These are phyloP conservation scores for Cebus imitator DNA, from an alignment of 2,113 vertebrate genomes.

Conservation along the genomic window DNA sequence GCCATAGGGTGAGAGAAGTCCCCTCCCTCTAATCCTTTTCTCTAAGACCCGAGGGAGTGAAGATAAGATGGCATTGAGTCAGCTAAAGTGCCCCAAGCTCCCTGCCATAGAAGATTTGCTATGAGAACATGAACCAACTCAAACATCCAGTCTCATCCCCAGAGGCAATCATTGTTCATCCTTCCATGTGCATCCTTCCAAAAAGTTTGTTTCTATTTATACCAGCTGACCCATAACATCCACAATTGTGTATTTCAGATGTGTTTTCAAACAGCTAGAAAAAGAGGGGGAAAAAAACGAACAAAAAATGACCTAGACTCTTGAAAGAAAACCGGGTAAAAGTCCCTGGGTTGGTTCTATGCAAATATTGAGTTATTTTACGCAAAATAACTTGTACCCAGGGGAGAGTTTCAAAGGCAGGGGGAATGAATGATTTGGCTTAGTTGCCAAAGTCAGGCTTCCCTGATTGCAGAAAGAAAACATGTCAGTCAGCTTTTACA, in stretches of 20 bases:
- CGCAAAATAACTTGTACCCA: background rate
- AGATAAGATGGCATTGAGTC: background rate
- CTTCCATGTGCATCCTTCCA: background rate
- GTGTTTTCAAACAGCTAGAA: background rate
- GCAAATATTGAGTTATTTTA: background rate
- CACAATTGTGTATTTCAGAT: background rate
- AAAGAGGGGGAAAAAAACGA: no score
- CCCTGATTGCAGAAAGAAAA: conserved; percentile 40
- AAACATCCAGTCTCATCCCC: background rate
- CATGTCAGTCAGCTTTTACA: conserved; percentile 1
- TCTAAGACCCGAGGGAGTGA: background rate
- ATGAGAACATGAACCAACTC: background rate
- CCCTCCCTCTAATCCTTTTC: background rate
- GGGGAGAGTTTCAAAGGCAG: background rate
- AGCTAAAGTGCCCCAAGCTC: background rate
- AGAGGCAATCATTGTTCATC: background rate
- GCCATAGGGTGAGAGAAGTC: accelerated
- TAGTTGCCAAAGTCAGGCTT: background rate
- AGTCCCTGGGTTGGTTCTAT: background rate
- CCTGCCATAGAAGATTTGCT: background rate
- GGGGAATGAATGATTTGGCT: background rate
- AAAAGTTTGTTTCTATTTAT: background rate
- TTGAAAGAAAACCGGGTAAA: background rate
- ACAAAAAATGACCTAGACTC: background rate
- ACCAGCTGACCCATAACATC: background rate